Conservation (phyloP, 1,140 invertebrate genomes). For the Rhopalosiphum maidis region DNA sequence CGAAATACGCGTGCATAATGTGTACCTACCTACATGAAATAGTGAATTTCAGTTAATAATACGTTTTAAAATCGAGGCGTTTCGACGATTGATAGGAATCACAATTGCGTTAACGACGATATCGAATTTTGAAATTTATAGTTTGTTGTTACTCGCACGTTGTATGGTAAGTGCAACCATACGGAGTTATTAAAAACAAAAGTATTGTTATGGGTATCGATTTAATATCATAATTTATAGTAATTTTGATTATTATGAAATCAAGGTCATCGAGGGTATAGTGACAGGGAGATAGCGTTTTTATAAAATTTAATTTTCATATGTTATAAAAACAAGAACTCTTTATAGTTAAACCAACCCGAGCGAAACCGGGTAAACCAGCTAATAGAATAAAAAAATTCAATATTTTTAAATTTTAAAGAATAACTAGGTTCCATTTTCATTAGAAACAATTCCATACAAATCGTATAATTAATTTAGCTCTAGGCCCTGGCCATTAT, state of each 20-base stretch:
- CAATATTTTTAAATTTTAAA: neutral
- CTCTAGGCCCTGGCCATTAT: no score
- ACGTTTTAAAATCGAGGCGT: neutral
- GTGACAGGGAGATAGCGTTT: neutral
- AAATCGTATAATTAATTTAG: conserved; percentile 5
- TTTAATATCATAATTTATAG: neutral
- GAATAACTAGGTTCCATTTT: neutral
- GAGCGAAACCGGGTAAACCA: no score
- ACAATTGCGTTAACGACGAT: neutral
- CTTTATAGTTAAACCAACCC: no score
- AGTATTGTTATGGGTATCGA: neutral
- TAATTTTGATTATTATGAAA: neutral
- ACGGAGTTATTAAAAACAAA: neutral
- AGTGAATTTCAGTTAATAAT: neutral
- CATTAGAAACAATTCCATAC: neutral
- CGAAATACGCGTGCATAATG: neutral
- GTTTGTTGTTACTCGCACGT: neutral
- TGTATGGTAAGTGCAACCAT: neutral
- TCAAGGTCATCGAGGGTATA: neutral
- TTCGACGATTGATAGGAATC: neutral
- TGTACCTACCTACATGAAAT: neutral
- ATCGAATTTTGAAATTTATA: neutral
- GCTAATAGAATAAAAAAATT: neutral
- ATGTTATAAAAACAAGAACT: no score
- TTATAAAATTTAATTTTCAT: no score